Conservation (phyloP, 2,113 vertebrate genomes). For the Papio anubis region DNA sequence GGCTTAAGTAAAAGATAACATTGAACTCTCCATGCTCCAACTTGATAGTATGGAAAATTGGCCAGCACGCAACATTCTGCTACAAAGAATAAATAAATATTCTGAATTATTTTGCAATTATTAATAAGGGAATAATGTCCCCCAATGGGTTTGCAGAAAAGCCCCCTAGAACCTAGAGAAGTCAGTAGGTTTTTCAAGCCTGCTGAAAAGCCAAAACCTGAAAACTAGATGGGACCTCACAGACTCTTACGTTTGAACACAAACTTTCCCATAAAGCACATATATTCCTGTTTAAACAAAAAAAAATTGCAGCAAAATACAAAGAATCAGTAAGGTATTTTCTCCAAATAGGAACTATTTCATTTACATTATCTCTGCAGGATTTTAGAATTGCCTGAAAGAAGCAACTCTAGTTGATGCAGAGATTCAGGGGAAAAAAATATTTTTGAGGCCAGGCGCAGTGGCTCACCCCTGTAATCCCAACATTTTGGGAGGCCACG, state of each 20-base stretch:
- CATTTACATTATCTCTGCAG: neutral
- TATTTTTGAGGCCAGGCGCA: too few species aligned
- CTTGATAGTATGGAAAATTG: neutral
- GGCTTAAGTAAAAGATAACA: neutral
- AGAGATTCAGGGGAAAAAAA: neutral
- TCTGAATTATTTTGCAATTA: neutral
- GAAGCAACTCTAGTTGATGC: neutral
- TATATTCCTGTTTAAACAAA: neutral
- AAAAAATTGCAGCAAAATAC: slow-evolving; percentile 25
- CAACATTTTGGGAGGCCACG: too few species aligned
- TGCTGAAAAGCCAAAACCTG: neutral
- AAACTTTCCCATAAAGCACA: neutral
- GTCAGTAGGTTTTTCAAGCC: neutral
- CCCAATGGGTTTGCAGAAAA: neutral
- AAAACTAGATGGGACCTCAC: neutral
- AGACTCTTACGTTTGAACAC: neutral
- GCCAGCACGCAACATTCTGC: neutral
- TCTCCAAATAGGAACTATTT: slow-evolving; percentile 30
- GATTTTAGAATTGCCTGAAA: neutral
- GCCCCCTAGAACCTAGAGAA: neutral
- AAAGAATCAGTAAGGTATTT: neutral
- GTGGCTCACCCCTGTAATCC: too few species aligned
- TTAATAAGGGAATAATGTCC: neutral
- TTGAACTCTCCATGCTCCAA: neutral
- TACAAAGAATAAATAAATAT: neutral